These are phyloP conservation scores for Drosophila kepulauana DNA, from an alignment of 1,140 invertebrate genomes.

Conservation along the genomic window DNA sequence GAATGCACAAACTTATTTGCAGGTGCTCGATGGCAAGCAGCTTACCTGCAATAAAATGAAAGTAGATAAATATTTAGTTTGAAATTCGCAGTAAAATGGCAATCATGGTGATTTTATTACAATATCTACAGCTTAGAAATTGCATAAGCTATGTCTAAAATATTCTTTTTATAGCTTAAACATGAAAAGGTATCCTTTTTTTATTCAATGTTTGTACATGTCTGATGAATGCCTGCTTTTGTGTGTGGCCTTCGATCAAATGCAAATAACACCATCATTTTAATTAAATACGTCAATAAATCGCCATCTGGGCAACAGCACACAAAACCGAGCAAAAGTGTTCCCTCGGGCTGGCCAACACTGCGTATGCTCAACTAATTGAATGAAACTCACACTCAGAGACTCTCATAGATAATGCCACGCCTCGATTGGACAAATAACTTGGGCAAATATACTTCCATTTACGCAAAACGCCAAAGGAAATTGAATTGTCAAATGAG, in stretches of 20 bases:
- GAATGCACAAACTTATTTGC: not conserved
- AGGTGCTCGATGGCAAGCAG: not conserved
- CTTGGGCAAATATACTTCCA: slow-evolving; percentile 46
- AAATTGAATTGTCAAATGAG: slow-evolving; percentile 64
- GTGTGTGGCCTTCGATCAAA: slow-evolving; percentile 11
- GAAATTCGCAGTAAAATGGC: not conserved
- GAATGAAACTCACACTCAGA: slow-evolving; percentile 36
- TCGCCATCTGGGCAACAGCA: slow-evolving; percentile 25
- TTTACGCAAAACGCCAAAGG: slow-evolving; percentile 23
- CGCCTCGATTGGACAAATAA: slow-evolving; percentile 35
- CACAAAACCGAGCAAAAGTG: slow-evolving; percentile 14
- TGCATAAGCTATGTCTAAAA: too few species aligned
- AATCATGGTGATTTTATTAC: not conserved
- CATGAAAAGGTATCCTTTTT: not conserved
- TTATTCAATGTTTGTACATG: slow-evolving; percentile 16
- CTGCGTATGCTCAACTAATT: slow-evolving; percentile 66
- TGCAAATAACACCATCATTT: slow-evolving; percentile 67
- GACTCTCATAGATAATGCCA: slow-evolving; percentile 49
- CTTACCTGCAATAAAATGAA: slow-evolving; percentile 33
- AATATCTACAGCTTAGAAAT: too few species aligned
- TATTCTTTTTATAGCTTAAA: not conserved
- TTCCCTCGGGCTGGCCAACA: slow-evolving; percentile 42
- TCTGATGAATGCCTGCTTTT: slow-evolving; percentile 20
- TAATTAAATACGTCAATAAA: slow-evolving; percentile 75
- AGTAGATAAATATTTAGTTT: not conserved